Conservation (phyloP, 2,888 invertebrate genomes). For the Spodoptera picta region DNA sequence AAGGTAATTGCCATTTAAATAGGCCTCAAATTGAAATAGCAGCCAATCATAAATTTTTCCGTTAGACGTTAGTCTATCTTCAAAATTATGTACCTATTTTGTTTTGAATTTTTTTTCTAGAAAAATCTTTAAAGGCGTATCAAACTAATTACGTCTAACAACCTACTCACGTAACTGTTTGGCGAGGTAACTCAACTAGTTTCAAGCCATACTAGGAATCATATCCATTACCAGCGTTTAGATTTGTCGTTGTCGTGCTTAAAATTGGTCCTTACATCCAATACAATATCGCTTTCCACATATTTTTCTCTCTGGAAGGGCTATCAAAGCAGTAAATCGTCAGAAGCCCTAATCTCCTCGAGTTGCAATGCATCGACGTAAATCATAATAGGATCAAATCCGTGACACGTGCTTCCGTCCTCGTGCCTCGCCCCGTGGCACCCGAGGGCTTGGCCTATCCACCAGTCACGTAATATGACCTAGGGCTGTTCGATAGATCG, state of each 20-base stretch:
- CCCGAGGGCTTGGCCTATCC: slow-evolving; percentile 27
- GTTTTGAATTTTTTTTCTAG: too few relatives aligned
- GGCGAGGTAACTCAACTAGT: too few relatives aligned
- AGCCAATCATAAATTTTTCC: too few relatives aligned
- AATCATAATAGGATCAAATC: slow-evolving; percentile 55
- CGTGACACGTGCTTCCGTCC: slow-evolving; percentile 53
- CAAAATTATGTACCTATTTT: too few relatives aligned
- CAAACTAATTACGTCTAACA: too few relatives aligned
- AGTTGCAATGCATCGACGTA: slow-evolving; percentile 33
- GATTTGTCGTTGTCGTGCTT: too few relatives aligned
- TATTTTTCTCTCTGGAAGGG: neutral
- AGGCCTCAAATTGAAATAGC: too few relatives aligned
- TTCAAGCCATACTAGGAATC: too few relatives aligned
- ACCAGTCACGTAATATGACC: slow-evolving; percentile 41
- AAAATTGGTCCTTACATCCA: neutral
- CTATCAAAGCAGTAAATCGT: slow-evolving; percentile 8
- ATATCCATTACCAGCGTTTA: too few relatives aligned
- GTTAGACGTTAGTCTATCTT: too few relatives aligned
- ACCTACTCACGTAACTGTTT: too few relatives aligned
- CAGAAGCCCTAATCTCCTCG: slow-evolving; percentile 21
- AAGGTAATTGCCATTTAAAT: slow-evolving; percentile 3
- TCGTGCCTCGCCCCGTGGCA: slow-evolving; percentile 48
- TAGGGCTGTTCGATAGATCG: slow-evolving; percentile 10
- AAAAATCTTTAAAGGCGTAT: too few relatives aligned
- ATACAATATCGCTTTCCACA: neutral